Evolutionary conservation across 2,797 vertebrate genomes (phyloP), one percentile per base, ranked within the genome.

Genomic region (Phrynocephalus guinanensis): DNA sequence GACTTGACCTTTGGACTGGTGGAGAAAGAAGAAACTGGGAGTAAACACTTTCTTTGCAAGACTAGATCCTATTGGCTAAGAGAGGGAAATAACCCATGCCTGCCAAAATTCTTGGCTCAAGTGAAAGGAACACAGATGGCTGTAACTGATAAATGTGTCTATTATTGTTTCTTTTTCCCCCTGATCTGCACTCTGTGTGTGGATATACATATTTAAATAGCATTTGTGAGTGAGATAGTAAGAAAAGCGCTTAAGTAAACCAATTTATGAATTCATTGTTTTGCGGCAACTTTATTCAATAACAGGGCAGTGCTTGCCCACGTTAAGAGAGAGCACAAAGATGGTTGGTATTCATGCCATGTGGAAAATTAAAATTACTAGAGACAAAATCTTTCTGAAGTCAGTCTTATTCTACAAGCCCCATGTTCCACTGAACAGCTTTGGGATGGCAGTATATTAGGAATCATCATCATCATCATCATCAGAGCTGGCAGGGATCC

Each of bases 81-180:
- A 92, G 90, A 88, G 82, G 91, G 26, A 85, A 90, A 87, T 90
- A 79, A 22, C 0, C 60, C 38, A 89, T 30, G 85, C 86, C 91
- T 95, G 95, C 95, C 96, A 96, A 95, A 93, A 87, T 80, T 56
- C 90, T 90, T 93, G 94, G 94, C 93, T 94, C 90, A 87, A 76
- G 86, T 91, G 93, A 82, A 93, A 95, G 92, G 94, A 95, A 91
- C 92, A 91, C 92, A 96, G 96, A 96, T 96, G 97, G 95, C 94
- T 93, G 85, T 79, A 87, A 84, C 94, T 94, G 95, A 96, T 96
- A 96, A 95, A 96, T 93, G 88, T 94, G 81, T 94, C 93, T 93
- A 85, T 95, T 90, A 95, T 93, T 96, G 91, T 96, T 90, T 88
- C 87, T 82, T 88, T 87, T 60, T 3, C 11, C 52, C 52, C 52